Conservation (phyloP, 2,113 vertebrate genomes). For the Numida meleagris region DNA sequence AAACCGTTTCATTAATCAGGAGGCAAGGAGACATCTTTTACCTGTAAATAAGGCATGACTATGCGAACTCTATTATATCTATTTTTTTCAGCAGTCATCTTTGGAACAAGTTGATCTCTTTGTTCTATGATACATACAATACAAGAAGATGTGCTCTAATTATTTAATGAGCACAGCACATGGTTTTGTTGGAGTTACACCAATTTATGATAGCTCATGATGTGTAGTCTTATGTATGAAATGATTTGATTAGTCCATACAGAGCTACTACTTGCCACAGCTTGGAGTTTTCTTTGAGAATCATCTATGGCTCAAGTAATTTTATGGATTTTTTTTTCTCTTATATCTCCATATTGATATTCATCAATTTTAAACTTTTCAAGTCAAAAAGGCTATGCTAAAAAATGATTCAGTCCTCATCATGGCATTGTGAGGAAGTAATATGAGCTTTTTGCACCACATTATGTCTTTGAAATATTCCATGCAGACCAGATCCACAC, state of each 20-base stretch:
- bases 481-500: background rate
- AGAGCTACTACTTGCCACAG: background rate
- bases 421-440: background rate
- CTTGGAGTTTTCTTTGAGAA: background rate
- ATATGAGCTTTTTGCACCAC: background rate
- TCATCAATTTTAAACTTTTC: background rate
- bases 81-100: background rate
- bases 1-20: background rate
- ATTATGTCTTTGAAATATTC: background rate
- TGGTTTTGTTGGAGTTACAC: background rate
- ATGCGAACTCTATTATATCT: background rate
- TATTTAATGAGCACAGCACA: background rate
- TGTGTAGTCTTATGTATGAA: background rate
- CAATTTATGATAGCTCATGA: background rate
- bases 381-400: background rate
- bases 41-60: background rate
- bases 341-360: background rate
- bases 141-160: background rate
- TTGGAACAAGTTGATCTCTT: background rate
- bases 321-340: background rate
- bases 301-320: background rate
- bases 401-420: rapidly evolving
- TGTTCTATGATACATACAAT: background rate
- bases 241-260: background rate
- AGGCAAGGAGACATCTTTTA: background rate